phyloP scores from a whole-genome alignment of 2,113 vertebrate genomes.

The Phycodurus eques region DNA sequence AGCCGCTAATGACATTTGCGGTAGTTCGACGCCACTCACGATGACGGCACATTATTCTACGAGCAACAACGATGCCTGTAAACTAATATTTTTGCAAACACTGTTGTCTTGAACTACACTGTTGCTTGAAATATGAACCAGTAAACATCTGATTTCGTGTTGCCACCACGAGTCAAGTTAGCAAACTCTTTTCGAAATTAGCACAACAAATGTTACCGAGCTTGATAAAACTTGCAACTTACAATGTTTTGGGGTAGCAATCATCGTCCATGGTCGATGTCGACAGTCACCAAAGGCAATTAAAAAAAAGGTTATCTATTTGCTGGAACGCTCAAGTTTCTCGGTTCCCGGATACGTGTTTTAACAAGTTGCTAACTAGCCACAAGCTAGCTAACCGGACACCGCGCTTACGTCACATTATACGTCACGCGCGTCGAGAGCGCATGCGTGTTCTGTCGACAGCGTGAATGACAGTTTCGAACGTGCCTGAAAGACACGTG shows the following conservation, averaged over 20 bases:
- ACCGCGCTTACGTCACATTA: conserved; percentile 7
- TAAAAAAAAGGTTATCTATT: conserved; percentile 9
- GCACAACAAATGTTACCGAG: conserved; percentile 5
- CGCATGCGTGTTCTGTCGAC: conserved; percentile 2
- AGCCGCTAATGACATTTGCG: not conserved
- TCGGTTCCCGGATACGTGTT: conserved; percentile 16
- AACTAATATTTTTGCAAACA: not conserved
- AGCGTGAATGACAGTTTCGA: not conserved
- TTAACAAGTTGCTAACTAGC: conserved; percentile 60
- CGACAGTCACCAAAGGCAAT: conserved; percentile 3
- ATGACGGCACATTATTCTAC: not conserved
- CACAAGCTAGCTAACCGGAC: conserved; percentile 62
- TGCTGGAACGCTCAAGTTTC: conserved; percentile 30
- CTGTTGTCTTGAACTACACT: too few species aligned
- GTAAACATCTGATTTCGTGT: not conserved
- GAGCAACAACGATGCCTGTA: not conserved
- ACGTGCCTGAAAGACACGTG: too few species aligned
- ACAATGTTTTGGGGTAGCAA: conserved; percentile 74
- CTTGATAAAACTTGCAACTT: conserved; percentile 41
- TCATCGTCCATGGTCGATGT: conserved; percentile 74
- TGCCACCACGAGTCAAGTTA: conserved; percentile 24
- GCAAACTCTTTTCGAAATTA: conserved; percentile 25
- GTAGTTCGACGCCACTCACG: not conserved
- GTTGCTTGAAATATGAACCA: not conserved
- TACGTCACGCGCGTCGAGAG: not conserved